A percentile compares a stretch with the other conserved stretches of the same genome.
Evolutionary conservation across 2,113 vertebrate species (phyloP).

Genomic region (Strigops habroptila): DNA sequence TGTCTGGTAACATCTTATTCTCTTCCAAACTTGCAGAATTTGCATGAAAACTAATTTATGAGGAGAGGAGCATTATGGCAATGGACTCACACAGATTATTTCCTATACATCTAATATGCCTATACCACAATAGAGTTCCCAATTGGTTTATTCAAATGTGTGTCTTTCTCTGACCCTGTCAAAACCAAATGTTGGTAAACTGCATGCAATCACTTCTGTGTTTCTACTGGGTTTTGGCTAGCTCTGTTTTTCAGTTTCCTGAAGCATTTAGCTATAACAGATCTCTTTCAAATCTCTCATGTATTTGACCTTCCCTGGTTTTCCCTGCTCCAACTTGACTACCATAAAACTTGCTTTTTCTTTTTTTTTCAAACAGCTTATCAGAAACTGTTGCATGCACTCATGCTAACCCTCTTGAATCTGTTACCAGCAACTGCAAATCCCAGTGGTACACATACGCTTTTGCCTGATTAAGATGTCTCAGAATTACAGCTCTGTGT

Average conservation of each 20-base stretch:
- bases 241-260: not conserved
- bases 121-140: not conserved
- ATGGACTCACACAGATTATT: not conserved
- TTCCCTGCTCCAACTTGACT: not conserved
- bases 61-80: not conserved
- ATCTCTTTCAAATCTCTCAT: not conserved
- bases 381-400: not conserved
- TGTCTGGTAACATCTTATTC: not conserved
- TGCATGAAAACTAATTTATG: not conserved
- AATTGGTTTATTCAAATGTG: not conserved
- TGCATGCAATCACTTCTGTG: not conserved
- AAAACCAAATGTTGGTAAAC: not conserved
- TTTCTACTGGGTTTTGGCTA: not conserved
- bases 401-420: not conserved
- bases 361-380: not conserved
- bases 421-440: not conserved
- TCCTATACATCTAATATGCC: not conserved
- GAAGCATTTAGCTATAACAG: not conserved
- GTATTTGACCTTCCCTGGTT: not conserved
- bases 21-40: not conserved
- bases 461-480: slow-evolving; percentile 26
- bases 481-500: not conserved
- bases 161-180: not conserved
- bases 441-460: not conserved
- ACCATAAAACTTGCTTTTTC: not conserved